These are phyloP conservation scores for Daptonema setosum DNA, from an alignment of 2,888 invertebrate species.

Conservation along the genomic window DNA sequence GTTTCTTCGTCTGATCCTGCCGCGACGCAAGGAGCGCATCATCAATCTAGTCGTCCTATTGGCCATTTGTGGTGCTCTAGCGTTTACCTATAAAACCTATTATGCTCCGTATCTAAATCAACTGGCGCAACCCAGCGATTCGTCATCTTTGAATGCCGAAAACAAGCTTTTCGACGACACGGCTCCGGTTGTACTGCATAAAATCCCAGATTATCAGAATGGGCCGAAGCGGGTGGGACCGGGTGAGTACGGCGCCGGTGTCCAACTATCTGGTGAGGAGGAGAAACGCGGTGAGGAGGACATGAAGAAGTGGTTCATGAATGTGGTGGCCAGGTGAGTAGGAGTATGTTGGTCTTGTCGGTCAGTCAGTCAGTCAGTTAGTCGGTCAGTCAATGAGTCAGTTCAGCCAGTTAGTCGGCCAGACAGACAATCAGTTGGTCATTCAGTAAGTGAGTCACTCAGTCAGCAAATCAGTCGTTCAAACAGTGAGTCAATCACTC, in stretches of 20 bases:
- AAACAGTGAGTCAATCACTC: too few relatives aligned
- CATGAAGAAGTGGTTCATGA: slow-evolving; percentile 24
- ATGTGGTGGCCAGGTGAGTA: slow-evolving; percentile 16
- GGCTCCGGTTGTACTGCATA: neutral
- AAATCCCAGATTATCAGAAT: slow-evolving; percentile 9
- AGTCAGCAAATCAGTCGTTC: too few relatives aligned
- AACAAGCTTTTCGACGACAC: neutral
- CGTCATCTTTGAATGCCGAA: neutral
- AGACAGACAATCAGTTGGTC: too few relatives aligned
- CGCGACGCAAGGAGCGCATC: neutral
- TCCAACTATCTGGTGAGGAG: slow-evolving; percentile 13
- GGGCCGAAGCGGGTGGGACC: slow-evolving; percentile 10
- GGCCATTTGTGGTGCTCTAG: neutral
- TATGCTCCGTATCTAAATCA: too few relatives aligned
- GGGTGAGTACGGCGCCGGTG: slow-evolving; percentile 16
- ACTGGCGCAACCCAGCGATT: neutral
- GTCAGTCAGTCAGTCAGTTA: too few relatives aligned
- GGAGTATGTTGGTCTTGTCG: too few relatives aligned
- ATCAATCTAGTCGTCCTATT: neutral
- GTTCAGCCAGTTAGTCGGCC: too few relatives aligned
- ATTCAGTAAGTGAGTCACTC: too few relatives aligned
- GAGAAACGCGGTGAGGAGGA: slow-evolving; percentile 10
- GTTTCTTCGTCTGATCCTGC: neutral
- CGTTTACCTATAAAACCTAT: too few relatives aligned
- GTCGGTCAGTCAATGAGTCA: too few relatives aligned